Evolutionary conservation across 2,888 invertebrate genomes (phyloP).

Genomic region (Chymomyza fuscimana): DNA sequence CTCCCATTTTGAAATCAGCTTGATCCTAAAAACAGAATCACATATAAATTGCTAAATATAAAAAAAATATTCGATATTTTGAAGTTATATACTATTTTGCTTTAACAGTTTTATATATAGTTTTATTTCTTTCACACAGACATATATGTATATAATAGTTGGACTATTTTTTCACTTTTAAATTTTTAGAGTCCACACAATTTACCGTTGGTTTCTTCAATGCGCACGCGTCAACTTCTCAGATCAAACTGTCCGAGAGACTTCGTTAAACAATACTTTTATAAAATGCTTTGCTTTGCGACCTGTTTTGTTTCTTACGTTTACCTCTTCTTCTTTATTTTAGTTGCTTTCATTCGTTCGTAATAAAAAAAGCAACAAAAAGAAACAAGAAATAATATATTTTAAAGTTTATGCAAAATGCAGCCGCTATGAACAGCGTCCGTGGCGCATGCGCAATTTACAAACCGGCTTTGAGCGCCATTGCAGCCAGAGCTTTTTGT

Average conservation of each 20-base stretch:
- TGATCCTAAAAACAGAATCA: slow-evolving; percentile 50
- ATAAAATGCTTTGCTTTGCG: slow-evolving; percentile 22
- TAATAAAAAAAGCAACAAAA: neutral
- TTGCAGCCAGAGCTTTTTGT: slow-evolving; percentile 11
- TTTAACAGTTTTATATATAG: neutral
- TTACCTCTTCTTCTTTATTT: slow-evolving; percentile 3
- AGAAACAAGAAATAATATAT: slow-evolving; percentile 2
- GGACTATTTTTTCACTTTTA: slow-evolving; percentile 23
- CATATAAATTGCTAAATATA: slow-evolving; percentile 2
- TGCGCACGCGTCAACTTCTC: slow-evolving; percentile 65
- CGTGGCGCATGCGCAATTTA: slow-evolving; percentile 53
- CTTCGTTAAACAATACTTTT: slow-evolving; percentile 40
- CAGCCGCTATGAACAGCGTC: slow-evolving; percentile 37
- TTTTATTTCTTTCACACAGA: slow-evolving; percentile 11
- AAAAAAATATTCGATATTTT: neutral
- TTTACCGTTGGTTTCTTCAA: slow-evolving; percentile 46
- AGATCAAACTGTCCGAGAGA: slow-evolving; percentile 38
- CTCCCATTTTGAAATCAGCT: slow-evolving; percentile 66
- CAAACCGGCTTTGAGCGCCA: slow-evolving; percentile 52
- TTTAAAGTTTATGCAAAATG: slow-evolving; percentile 56
- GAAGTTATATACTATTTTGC: no score
- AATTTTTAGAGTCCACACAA: slow-evolving; percentile 16
- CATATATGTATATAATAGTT: neutral
- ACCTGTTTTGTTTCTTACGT: slow-evolving; percentile 41
- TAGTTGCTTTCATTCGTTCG: slow-evolving; percentile 19